Evolutionary conservation across 2,113 vertebrate genomes (phyloP).

Genomic region (Mandrillus leucophaeus): DNA sequence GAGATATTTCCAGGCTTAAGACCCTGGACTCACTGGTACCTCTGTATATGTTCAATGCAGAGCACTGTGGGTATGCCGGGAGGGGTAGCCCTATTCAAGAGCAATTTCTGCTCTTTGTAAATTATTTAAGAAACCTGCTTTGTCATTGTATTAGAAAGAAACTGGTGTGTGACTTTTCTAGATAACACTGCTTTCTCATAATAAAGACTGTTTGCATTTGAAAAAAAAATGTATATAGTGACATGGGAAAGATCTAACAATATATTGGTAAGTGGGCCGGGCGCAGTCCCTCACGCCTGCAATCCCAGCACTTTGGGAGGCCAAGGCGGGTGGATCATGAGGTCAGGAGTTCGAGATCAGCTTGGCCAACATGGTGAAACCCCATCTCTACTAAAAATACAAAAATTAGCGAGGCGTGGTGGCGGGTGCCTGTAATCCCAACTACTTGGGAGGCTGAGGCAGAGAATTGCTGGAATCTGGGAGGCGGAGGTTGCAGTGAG

Average conservation of each 20-base stretch:
- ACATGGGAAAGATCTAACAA: background rate
- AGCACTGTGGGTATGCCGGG: background rate
- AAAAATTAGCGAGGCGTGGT: too few species aligned
- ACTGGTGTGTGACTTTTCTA: background rate
- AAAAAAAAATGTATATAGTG: background rate
- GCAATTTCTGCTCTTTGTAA: slow-evolving; percentile 5
- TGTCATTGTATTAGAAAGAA: slow-evolving; percentile 47
- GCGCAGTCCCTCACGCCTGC: too few species aligned
- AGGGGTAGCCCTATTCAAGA: background rate
- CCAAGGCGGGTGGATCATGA: too few species aligned
- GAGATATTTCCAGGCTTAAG: too few species aligned
- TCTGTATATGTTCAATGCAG: background rate
- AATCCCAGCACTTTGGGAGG: too few species aligned
- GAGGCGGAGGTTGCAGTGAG: too few species aligned
- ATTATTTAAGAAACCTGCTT: slow-evolving; percentile 61
- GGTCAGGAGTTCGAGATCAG: too few species aligned
- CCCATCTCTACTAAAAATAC: too few species aligned
- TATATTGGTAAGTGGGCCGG: background rate
- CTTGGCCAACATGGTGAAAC: too few species aligned
- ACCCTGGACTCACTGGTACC: background rate
- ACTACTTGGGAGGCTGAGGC: too few species aligned
- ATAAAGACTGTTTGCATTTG: slow-evolving; percentile 41
- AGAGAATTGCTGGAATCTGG: too few species aligned
- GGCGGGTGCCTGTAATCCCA: too few species aligned
- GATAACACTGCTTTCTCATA: background rate